Evolutionary conservation across 1,140 invertebrate genomes (phyloP).

Genomic region (Harlomillsia oculata): DNA sequence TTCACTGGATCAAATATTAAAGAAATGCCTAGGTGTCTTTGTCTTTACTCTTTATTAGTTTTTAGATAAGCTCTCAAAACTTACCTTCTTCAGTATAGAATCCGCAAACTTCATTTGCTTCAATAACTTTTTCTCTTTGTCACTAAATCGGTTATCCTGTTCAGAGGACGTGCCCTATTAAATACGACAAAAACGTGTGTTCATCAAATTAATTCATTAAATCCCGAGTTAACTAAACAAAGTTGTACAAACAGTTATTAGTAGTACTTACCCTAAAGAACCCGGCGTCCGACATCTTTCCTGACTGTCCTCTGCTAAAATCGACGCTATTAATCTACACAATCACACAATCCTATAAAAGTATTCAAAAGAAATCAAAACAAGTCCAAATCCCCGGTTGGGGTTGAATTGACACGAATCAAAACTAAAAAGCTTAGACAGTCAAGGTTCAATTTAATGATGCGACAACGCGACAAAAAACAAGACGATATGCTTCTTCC

Average conservation of each 20-base stretch:
- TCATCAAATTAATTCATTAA: not conserved
- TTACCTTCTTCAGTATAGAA: slow-evolving; percentile 76
- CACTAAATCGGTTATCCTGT: slow-evolving; percentile 96
- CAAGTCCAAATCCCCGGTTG: too few relatives aligned
- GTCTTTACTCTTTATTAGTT: too few relatives aligned
- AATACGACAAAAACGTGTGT: slow-evolving; percentile 36
- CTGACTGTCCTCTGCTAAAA: too few relatives aligned
- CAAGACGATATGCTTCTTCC: too few relatives aligned
- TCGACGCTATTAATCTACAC: too few relatives aligned
- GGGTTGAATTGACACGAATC: too few relatives aligned
- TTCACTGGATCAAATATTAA: too few relatives aligned
- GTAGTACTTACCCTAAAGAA: slow-evolving; percentile 44
- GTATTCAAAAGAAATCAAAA: too few relatives aligned
- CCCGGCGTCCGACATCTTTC: slow-evolving; percentile 44
- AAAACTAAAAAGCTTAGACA: too few relatives aligned
- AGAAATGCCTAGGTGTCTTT: not conserved
- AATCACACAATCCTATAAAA: too few relatives aligned
- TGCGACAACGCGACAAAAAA: too few relatives aligned
- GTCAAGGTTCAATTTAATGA: too few relatives aligned
- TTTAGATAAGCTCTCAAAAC: slow-evolving; percentile 16
- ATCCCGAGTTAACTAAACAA: not conserved
- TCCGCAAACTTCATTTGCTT: slow-evolving; percentile 98
- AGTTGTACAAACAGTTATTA: not conserved
- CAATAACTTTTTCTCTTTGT: slow-evolving; percentile 97
- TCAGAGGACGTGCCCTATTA: slow-evolving; percentile 89